Evolutionary conservation across 92 coral and sea anemone species (phyloP), one percentile per base, ranked within the genome.

Genomic region (Anthopleura xanthogrammica): DNA sequence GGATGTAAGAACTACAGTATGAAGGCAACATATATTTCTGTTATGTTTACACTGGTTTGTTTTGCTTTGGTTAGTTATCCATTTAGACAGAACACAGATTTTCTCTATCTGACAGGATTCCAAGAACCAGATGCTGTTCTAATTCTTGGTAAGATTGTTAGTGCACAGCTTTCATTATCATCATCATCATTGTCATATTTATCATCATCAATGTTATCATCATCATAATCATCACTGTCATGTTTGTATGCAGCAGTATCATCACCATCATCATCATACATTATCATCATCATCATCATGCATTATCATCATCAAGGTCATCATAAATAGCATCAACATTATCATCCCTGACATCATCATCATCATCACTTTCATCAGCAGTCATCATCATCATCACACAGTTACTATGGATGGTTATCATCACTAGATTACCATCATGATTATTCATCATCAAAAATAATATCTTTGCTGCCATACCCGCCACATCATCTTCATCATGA

Each of bases 71-170:
- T 52, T 76, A 96, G 98, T 72, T 96, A 90, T 85, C 95, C 98
- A 29, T 94, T 96, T 80, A 79, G 98, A 78, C 99, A 96, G 85
- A 94, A 94, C 85, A 92, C 95, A 79, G 94, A 96, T 85, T 96
- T 96, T 77, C 88, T 96, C 16, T 96, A 96, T 80, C 87, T 96
- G 40, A 96, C 99, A 40, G 99, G 99, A 41, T 96, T 88, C 82
- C 98, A 94, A 85, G 98, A 92, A 84, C 97, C 99, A 60, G 99
- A 96, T 90, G 89, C 97, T 86, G 95, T 94, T 77, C 87, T 96
- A 72, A 83, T 94, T 23, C 84, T 96, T 82, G 98, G 99, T 92
- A 85, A 88, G 91, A 55, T 41, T 41, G 17, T 1, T 20, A n/a
- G 5, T 16, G 2, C n/a, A 41, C 6, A 2, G 77, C 50, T 12